These are phyloP conservation scores for Ptilorrhoa leucosticta DNA, from an alignment of 2,113 vertebrate species.

Conservation along the genomic window DNA sequence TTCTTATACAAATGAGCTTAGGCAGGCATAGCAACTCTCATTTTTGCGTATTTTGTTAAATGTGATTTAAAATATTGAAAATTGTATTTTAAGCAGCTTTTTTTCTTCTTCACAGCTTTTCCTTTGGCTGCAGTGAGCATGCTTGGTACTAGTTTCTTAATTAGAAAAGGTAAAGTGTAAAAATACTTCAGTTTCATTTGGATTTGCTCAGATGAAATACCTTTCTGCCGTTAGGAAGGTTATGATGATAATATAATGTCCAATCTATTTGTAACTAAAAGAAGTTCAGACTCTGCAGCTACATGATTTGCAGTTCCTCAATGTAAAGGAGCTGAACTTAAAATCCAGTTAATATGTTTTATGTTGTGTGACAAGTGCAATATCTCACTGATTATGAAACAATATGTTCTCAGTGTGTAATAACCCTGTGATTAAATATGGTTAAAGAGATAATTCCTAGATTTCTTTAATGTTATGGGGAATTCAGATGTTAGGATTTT, in stretches of 20 bases:
- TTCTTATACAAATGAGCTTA: neutral
- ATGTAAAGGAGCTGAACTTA: neutral
- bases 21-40: neutral
- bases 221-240: neutral
- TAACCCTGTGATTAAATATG: neutral
- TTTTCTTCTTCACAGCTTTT: conserved; percentile 73
- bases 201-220: neutral
- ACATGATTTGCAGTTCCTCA: neutral
- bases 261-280: neutral
- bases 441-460: neutral
- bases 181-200: neutral
- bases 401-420: neutral
- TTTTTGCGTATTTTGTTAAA: neutral
- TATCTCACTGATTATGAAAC: neutral
- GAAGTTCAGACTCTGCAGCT: neutral
- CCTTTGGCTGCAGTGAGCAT: conserved; percentile 84
- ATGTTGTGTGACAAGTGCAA: neutral
- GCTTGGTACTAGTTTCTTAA: conserved; percentile 80
- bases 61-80: neutral
- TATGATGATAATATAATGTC: neutral
- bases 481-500: neutral
- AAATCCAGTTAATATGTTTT: neutral
- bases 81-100: neutral
- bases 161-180: conserved; percentile 81
- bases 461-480: neutral